Percentiles rank a stretch among this genome's conserved stretches.
These are phyloP conservation scores for Pandemis heparana DNA, from an alignment of 2,888 invertebrate species.

Conservation along the genomic window DNA sequence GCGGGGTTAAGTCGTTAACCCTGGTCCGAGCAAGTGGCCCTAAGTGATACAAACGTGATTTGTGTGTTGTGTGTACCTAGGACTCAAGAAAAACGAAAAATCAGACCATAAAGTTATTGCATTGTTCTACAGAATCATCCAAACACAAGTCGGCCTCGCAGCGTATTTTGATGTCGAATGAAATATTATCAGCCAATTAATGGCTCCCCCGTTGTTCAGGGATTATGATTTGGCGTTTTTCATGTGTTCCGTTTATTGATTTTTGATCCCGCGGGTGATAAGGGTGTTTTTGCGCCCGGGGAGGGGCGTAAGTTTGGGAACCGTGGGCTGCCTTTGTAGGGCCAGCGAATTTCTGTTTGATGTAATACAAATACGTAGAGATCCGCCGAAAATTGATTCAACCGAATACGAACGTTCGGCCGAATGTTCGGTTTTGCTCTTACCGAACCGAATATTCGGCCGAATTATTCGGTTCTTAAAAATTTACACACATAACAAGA, in stretches of 20 bases:
- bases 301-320: background rate
- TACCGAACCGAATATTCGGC: too few relatives aligned
- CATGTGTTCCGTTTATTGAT: constrained; percentile 18
- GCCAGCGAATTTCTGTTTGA: background rate
- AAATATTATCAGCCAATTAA: constrained; percentile 14
- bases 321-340: background rate
- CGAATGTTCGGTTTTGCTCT: too few relatives aligned
- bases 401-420: too few relatives aligned
- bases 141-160: background rate
- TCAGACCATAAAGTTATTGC: background rate
- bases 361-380: background rate
- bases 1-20: too few relatives aligned
- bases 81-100: background rate
- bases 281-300: background rate
- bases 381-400: too few relatives aligned
- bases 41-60: too few relatives aligned
- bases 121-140: background rate
- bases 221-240: constrained; percentile 19
- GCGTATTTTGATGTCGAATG: constrained; percentile 3
- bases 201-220: constrained; percentile 7
- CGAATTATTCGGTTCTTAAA: too few relatives aligned
- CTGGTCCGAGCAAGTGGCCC: too few relatives aligned
- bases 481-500: too few relatives aligned
- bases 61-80: too few relatives aligned
- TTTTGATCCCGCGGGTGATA: constrained; percentile 11